Conservation (phyloP, 2,797 vertebrate genomes). For the Sparus aurata region DNA sequence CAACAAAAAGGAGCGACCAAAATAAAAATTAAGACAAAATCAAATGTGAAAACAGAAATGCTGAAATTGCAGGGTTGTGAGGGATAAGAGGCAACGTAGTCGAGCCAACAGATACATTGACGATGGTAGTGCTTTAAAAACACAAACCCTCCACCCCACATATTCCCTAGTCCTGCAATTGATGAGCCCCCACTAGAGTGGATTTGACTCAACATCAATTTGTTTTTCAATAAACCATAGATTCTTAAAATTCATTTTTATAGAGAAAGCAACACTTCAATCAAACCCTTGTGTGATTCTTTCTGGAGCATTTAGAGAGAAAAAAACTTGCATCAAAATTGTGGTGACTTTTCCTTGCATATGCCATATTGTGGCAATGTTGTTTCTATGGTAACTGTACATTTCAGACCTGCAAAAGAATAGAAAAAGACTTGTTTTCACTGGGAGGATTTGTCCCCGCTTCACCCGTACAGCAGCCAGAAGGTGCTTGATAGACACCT, state of each 20-base stretch:
- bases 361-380: conserved; percentile 86
- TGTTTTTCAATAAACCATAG: conserved; percentile 76
- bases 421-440: conserved; percentile 81
- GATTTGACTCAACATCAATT: conserved; percentile 81
- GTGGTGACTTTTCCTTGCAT: conserved; percentile 83
- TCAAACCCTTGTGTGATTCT: conserved; percentile 85
- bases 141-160: conserved; percentile 77
- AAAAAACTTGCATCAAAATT: conserved; percentile 84
- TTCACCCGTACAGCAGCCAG: conserved; percentile 86
- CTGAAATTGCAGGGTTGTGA: conserved; percentile 79
- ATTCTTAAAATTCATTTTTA: conserved; percentile 75
- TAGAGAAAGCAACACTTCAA: conserved; percentile 89
- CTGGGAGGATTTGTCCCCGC: conserved; percentile 81
- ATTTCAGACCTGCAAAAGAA: conserved; percentile 86
- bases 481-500: conserved; percentile 83
- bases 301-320: conserved; percentile 86
- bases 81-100: conserved; percentile 82
- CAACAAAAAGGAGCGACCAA: conserved; percentile 80
- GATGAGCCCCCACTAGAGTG: conserved; percentile 78
- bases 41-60: conserved; percentile 76
- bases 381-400: conserved; percentile 88
- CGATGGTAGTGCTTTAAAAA: conserved; percentile 87
- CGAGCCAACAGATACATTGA: conserved; percentile 78
- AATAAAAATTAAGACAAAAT: conserved; percentile 82
- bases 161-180: conserved; percentile 74